Evolutionary conservation across 2,113 vertebrate species (phyloP), one percentile per base, ranked within the genome.

Genomic region (Pseudorectes ferrugineus): DNA sequence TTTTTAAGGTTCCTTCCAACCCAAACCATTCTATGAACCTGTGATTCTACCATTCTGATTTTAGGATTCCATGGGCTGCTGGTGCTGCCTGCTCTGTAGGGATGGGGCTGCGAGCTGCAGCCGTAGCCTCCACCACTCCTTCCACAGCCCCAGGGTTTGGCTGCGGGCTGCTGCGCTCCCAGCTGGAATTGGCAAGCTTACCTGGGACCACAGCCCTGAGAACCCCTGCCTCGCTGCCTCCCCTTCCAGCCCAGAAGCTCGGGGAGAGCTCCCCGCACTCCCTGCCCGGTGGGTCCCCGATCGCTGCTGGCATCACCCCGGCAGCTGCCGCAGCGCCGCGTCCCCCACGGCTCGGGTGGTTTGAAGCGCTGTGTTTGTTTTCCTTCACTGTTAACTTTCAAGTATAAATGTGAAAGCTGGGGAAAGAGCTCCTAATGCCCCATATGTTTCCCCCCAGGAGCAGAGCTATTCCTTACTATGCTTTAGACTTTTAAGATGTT

Each of bases 391-490:
- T 6, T 94, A 67, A 88, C 90, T 89, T 85, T 46, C 92, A 76
- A 73, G 65, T 75, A 88, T 19, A 76, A 93, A 91, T 43, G 67
- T 65, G 71, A 70, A 78, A 92, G 85, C 94, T 92, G 83, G 75
- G 78, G 61, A 88, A 85, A 88, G 61, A 40, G 74, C 89, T 92
- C 92, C 90, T 92, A 58, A 74, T 88, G 73, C 88, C 94, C 94
- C 81, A 72, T 86, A 66, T 86, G 92, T 83, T 94, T 93, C 54
- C 88, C 85, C 84, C 88, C 72, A 89, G 88, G 94, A 96, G 74
- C 65, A 88, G 70, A 79, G 35, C 51, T 81, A 35, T 74, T 94
- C 72, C 55, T 85, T 65, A 31, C 46, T 7, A 22, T 45, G 73
- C 21, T 79, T 94, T 66, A 82, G 22, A 89, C 68, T 95, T 70